These are phyloP conservation scores for Recurvirostra avosetta DNA, from an alignment of 2,113 vertebrate species.

Conservation along the genomic window DNA sequence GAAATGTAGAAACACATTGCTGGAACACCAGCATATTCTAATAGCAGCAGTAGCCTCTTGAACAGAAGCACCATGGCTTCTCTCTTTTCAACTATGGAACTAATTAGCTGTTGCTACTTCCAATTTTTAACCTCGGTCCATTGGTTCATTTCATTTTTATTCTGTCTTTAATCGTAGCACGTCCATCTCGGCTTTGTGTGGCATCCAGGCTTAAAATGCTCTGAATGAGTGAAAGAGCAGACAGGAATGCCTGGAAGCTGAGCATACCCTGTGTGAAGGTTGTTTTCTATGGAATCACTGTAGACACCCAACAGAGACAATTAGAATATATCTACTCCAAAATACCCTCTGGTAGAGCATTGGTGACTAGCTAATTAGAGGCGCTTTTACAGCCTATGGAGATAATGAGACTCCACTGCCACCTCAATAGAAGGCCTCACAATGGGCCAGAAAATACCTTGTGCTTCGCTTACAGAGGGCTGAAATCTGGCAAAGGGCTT, in stretches of 20 bases:
- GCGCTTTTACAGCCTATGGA: slow-evolving; percentile 54
- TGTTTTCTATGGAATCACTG: slow-evolving; percentile 66
- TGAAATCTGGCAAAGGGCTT: slow-evolving; percentile 18
- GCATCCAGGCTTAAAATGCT: slow-evolving; percentile 46
- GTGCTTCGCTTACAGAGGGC: neutral
- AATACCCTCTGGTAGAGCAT: slow-evolving; percentile 63
- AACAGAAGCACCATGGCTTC: slow-evolving; percentile 9
- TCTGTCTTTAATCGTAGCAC: slow-evolving; percentile 60
- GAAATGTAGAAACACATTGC: neutral
- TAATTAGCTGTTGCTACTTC: slow-evolving; percentile 61
- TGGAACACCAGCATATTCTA: neutral
- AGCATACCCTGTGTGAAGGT: slow-evolving; percentile 46
- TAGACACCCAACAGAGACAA: slow-evolving; percentile 66
- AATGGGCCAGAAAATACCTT: slow-evolving; percentile 55
- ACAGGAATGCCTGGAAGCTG: slow-evolving; percentile 59
- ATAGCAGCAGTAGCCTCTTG: neutral
- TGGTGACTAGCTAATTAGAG: slow-evolving; percentile 69
- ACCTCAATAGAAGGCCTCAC: slow-evolving; percentile 54
- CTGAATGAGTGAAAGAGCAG: slow-evolving; percentile 45
- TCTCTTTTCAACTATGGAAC: slow-evolving; percentile 26
- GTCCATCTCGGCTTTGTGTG: slow-evolving; percentile 43
- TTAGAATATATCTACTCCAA: slow-evolving; percentile 67
- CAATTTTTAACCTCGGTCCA: slow-evolving; percentile 52
- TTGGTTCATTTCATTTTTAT: slow-evolving; percentile 64
- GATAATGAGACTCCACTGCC: slow-evolving; percentile 57